Percentiles rank a stretch among this genome's conserved stretches.
Conservation (phyloP, 2,113 vertebrate species). For the Chrysochloris asiatica region DNA sequence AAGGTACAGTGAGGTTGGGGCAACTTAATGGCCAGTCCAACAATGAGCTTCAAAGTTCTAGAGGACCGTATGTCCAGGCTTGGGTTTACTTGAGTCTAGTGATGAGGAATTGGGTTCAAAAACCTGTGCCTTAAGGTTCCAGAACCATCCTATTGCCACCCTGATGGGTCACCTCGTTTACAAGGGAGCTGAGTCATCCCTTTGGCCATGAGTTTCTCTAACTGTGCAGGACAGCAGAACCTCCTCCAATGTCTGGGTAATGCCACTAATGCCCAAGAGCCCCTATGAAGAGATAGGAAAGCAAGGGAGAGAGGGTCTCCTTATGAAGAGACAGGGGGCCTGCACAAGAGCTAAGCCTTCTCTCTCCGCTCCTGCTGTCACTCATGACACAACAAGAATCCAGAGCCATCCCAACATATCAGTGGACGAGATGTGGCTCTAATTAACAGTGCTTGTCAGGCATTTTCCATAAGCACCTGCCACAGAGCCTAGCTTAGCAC, state of each 20-base stretch:
- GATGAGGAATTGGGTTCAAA: background rate
- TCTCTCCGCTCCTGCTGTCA: background rate
- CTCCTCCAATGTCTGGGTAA: background rate
- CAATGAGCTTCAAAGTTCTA: background rate
- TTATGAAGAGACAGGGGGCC: background rate
- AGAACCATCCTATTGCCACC: no score
- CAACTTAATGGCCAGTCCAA: no score
- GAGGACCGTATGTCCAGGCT: background rate
- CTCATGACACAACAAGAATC: background rate
- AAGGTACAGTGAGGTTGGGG: background rate
- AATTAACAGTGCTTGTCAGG: background rate
- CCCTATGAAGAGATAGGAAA: no score
- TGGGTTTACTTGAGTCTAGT: background rate
- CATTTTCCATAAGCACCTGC: background rate
- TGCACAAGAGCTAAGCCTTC: fast-evolving
- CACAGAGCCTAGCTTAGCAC: no score
- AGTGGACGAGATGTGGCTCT: background rate
- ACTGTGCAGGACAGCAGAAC: background rate
- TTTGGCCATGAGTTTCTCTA: background rate
- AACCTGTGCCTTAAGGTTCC: background rate
- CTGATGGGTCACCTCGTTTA: background rate
- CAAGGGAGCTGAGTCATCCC: background rate
- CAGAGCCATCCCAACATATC: background rate
- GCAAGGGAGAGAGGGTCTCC: background rate
- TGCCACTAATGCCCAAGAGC: no score